These are phyloP conservation scores for Aulostomus chinensis DNA, from an alignment of 2,797 vertebrate species.

Conservation along the genomic window DNA sequence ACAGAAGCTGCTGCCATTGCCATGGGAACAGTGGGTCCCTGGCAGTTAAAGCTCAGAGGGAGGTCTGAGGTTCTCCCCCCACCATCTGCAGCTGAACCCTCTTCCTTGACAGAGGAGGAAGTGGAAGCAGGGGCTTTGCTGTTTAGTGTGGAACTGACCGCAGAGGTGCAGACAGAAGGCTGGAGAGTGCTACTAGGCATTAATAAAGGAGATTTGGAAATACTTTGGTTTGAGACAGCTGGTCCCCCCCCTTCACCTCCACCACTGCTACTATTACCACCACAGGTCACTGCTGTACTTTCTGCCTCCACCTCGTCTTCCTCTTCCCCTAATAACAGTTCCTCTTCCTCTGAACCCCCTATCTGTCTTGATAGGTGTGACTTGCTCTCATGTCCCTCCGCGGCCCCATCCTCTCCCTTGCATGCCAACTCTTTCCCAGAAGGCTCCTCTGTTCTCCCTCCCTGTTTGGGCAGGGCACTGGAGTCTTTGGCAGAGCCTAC, in stretches of 20 bases:
- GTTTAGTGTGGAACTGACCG: constrained; percentile 82
- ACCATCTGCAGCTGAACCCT: constrained; percentile 87
- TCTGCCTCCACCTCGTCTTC: constrained; percentile 90
- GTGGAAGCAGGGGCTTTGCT: constrained; percentile 90
- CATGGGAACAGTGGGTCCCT: constrained; percentile 81
- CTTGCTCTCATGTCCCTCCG: constrained; percentile 86
- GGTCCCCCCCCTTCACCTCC: constrained; percentile 88
- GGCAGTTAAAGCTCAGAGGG: constrained; percentile 99
- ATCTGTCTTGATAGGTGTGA: constrained; percentile 84
- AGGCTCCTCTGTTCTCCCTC: constrained; percentile 83
- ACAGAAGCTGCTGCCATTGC: constrained; percentile 77
- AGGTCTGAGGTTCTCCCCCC: constrained; percentile 88
- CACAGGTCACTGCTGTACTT: constrained; percentile 83
- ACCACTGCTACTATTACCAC: constrained; percentile 84
- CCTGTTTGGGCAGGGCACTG: constrained; percentile 79
- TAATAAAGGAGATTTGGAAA: constrained; percentile 99
- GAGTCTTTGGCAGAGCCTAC: constrained; percentile 94
- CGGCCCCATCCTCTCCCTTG: constrained; percentile 80
- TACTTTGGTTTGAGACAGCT: constrained; percentile 99
- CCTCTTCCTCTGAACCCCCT: constrained; percentile 76
- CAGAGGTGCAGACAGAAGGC: constrained; percentile 89
- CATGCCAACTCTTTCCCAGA: constrained; percentile 80
- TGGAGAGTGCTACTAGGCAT: constrained; percentile 98
- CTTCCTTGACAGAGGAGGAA: constrained; percentile 91
- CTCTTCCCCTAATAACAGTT: constrained; percentile 84